phyloP scores from a whole-genome alignment of 2,113 vertebrate genomes.

The Gnathochromis pfefferi region DNA sequence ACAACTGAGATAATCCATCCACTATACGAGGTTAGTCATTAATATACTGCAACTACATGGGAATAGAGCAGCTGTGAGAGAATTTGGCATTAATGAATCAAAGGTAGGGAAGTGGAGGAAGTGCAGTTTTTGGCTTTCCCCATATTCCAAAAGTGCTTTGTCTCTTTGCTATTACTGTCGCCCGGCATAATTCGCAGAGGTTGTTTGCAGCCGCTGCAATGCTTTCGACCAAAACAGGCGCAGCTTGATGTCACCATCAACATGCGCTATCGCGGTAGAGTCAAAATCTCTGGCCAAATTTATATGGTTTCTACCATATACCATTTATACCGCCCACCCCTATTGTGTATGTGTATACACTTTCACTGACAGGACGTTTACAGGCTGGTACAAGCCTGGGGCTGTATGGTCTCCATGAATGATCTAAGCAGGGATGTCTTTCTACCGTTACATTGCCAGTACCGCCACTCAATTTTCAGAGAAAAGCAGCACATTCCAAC shows the following conservation, averaged over 20 bases:
- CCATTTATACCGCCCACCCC: background rate
- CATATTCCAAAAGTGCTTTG: fast-evolving
- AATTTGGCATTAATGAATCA: background rate
- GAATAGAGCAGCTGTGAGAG: background rate
- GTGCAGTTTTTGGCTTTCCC: too few species aligned
- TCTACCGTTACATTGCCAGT: too few species aligned
- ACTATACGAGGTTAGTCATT: background rate
- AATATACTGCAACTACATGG: background rate
- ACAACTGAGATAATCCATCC: too few species aligned
- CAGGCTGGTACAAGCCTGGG: background rate
- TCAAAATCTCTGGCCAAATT: background rate
- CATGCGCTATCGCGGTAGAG: background rate
- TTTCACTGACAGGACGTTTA: fast-evolving
- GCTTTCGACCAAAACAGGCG: background rate
- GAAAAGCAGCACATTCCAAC: background rate
- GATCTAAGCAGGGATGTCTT: background rate
- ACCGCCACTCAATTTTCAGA: background rate
- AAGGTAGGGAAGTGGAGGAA: background rate
- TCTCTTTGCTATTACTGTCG: too few species aligned
- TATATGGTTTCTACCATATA: background rate
- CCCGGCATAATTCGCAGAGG: too few species aligned
- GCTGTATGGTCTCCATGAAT: background rate
- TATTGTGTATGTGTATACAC: background rate
- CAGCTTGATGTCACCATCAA: background rate
- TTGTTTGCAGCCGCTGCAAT: background rate